Evolutionary conservation across 2,113 vertebrate species (phyloP), one percentile per base, ranked within the genome.

Genomic region (Addax nasomaculatus): DNA sequence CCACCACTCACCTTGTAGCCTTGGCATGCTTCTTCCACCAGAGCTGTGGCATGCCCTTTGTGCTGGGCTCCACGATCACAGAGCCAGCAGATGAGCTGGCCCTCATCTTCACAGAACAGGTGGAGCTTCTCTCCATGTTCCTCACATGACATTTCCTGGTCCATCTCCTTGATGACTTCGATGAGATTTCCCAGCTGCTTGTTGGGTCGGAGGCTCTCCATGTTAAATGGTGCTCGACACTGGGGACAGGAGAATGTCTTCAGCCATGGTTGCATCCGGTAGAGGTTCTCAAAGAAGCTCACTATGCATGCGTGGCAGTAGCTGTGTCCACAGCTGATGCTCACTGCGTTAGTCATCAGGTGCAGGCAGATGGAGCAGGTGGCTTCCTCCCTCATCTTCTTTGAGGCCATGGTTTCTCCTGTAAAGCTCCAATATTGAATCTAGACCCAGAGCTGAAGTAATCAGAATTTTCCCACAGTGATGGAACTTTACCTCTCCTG

Each of bases 281-380:
- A 80, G 2, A 16, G 1, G 21, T 97, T 98, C 96, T 99, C 98
- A 98, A 98, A 98, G 90, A 99, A 99, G 4, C 55, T 91, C 49
- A 97, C 60, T 84, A 99, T 99, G 92, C 99, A 99, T 7, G 0
- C 19, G 45, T 97, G 89, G 95, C 99, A 99, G 98, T 99, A 99
- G 33, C 98, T 99, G 96, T 99, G 99, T 19, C 99, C 99, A 49
- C 99, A 99, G 49, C 97, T 98, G 17, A 99, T 97, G 10, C 99
- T 99, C 53, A 99, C 92, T 0, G 99, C 99, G 6, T 99, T 98
- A 4, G 88, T 95, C 94, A 99, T 97, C 7, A 98, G 98, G 45
- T 98, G 98, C 97, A 99, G 95, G 94, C 99, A 99, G 25, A 99
- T 98, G 9, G 99, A 94, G 95, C 99, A 99, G 23, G 97, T 97